Evolutionary conservation across 2,113 vertebrate genomes (phyloP).

Genomic region (Pteruthius melanotis): DNA sequence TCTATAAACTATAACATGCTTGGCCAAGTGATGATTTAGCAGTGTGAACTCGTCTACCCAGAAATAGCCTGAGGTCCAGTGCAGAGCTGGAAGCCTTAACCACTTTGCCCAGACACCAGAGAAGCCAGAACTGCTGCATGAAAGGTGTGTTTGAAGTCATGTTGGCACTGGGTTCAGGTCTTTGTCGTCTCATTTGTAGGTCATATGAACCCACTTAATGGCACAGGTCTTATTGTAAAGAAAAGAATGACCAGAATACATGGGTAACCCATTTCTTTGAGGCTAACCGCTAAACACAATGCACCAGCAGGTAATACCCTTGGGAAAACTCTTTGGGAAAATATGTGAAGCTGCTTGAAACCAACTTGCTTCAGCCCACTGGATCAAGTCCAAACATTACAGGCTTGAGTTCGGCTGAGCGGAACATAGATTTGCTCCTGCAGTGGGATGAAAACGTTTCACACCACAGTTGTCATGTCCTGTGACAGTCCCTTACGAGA

Average conservation of each 20-base stretch:
- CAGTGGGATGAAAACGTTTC: background rate
- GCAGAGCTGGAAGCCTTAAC: background rate
- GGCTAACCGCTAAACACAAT: conserved; percentile 59
- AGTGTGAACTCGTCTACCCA: no score
- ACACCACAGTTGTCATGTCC: background rate
- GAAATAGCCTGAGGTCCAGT: background rate
- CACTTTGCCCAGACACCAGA: background rate
- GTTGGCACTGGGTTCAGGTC: background rate
- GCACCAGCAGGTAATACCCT: conserved; percentile 18
- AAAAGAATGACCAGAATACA: conserved; percentile 11
- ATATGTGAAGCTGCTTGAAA: conserved; percentile 19
- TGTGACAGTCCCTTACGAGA: background rate
- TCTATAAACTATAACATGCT: background rate
- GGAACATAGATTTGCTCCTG: background rate
- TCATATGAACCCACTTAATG: conserved; percentile 28
- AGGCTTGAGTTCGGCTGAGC: background rate
- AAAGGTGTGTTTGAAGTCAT: background rate
- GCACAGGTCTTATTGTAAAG: conserved; percentile 8
- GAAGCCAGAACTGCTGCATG: background rate
- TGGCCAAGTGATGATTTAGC: background rate
- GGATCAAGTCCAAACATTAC: conserved; percentile 3
- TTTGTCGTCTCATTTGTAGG: conserved; percentile 36
- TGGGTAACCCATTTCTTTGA: conserved; percentile 37
- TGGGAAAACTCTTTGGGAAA: conserved; percentile 62
- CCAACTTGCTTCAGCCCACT: conserved; percentile 20